These are phyloP conservation scores for Andrena cerasifolii DNA, from an alignment of 1,140 invertebrate genomes.

Conservation along the genomic window DNA sequence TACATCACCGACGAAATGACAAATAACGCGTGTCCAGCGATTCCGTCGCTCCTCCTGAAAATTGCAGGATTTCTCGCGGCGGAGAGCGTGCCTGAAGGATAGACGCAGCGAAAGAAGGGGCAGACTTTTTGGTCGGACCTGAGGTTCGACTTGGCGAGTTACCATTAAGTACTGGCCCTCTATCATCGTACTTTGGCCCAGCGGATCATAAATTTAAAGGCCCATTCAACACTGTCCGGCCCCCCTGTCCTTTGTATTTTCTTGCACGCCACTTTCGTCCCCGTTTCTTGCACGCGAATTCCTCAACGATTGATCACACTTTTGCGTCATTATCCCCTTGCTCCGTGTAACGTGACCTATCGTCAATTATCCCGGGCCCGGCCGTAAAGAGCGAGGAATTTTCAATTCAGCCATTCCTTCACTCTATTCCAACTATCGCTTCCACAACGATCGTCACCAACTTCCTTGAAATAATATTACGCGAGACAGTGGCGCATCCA, in stretches of 20 bases:
- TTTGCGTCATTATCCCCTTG: neutral
- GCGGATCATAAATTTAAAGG: conserved; percentile 63
- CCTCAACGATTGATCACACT: neutral
- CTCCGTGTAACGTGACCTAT: neutral
- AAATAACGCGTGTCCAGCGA: conserved; percentile 54
- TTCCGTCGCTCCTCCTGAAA: conserved; percentile 34
- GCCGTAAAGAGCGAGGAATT: too few relatives aligned
- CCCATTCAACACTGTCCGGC: conserved; percentile 42
- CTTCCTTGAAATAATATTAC: too few relatives aligned
- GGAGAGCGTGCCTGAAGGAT: neutral
- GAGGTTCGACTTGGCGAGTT: conserved; percentile 45
- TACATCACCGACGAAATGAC: conserved; percentile 54
- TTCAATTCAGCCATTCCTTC: too few relatives aligned
- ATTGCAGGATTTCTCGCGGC: conserved; percentile 21
- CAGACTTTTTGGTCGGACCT: conserved; percentile 37
- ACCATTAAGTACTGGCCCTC: conserved; percentile 47
- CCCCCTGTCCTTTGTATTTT: conserved; percentile 15
- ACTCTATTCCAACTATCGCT: too few relatives aligned
- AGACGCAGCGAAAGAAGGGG: conserved; percentile 15
- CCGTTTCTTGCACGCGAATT: neutral
- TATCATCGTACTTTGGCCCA: conserved; percentile 56
- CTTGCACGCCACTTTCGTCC: neutral
- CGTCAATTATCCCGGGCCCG: neutral
- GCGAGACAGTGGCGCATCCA: too few relatives aligned
- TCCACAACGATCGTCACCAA: too few relatives aligned